Conservation (phyloP, 2,888 invertebrate genomes). For the Drosophila lacicola region DNA sequence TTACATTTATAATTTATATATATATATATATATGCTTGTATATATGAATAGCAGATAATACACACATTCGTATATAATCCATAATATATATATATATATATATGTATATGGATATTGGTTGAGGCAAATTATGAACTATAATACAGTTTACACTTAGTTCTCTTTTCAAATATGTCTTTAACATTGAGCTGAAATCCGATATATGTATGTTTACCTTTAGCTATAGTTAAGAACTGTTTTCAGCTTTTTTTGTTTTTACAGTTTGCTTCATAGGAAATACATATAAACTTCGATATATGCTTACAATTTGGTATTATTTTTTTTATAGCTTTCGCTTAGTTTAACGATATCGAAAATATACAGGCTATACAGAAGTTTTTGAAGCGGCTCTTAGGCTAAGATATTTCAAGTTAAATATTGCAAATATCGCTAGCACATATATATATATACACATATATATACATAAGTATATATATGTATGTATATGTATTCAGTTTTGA, state of each 20-base stretch:
- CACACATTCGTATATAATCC: constrained; percentile 30
- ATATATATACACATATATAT: constrained; percentile 5
- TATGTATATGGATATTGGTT: constrained; percentile 32
- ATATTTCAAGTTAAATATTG: constrained; percentile 10
- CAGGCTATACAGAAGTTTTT: constrained; percentile 19
- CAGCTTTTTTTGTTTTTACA: constrained; percentile 1
- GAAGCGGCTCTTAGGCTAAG: constrained; percentile 36
- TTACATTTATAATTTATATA: constrained; percentile 39
- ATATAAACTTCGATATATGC: neutral
- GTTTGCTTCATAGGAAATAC: constrained; percentile 17
- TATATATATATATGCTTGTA: constrained; percentile 10
- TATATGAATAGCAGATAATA: constrained; percentile 47
- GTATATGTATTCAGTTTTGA: constrained; percentile 7
- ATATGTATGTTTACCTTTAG: constrained; percentile 3
- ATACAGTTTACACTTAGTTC: constrained; percentile 44
- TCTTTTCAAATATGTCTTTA: constrained; percentile 27
- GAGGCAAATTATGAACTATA: constrained; percentile 46
- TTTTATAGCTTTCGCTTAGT: constrained; percentile 7
- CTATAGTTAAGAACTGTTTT: constrained; percentile 14
- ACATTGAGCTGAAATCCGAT: constrained; percentile 50
- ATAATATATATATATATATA: constrained; percentile 8
- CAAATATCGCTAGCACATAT: constrained; percentile 2
- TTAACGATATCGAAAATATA: constrained; percentile 16
- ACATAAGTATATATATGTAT: constrained; percentile 32
- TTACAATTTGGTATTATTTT: neutral